Evolutionary conservation across 2,113 vertebrate species (phyloP).

Genomic region (Urocitellus parryii): DNA sequence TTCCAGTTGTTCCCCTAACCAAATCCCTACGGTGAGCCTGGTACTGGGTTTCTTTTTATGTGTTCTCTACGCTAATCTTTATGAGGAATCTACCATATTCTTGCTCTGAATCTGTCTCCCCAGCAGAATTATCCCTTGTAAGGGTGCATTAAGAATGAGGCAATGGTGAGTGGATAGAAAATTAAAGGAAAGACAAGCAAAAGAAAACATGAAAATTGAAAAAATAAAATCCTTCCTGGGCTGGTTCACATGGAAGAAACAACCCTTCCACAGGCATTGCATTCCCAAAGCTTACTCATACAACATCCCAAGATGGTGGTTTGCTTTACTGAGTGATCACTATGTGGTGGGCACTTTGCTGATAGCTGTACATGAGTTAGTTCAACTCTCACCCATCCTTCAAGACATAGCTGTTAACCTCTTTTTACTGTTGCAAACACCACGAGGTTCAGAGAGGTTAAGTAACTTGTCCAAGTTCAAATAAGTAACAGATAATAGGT

Average conservation of each 20-base stretch:
- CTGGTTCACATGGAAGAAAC: neutral
- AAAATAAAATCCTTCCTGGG: neutral
- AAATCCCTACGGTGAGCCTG: neutral
- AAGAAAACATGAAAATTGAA: neutral
- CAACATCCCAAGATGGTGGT: neutral
- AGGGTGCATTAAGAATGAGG: neutral
- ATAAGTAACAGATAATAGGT: neutral
- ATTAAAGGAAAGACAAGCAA: neutral
- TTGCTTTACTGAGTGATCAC: neutral
- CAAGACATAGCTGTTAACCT: neutral
- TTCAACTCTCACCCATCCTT: neutral
- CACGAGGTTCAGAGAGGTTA: neutral
- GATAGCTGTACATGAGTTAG: neutral
- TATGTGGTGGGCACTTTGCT: neutral
- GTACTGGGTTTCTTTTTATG: neutral
- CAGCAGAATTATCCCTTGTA: neutral
- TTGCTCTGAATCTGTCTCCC: neutral
- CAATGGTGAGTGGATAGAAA: neutral
- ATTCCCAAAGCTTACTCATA: neutral
- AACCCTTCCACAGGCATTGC: neutral
- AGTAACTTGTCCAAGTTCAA: slow-evolving; percentile 23
- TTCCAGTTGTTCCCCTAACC: neutral
- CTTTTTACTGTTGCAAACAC: neutral
- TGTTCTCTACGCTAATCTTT: neutral
- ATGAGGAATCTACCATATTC: neutral